These are phyloP conservation scores for Leucania comma DNA, from an alignment of 2,888 invertebrate genomes.

Conservation along the genomic window DNA sequence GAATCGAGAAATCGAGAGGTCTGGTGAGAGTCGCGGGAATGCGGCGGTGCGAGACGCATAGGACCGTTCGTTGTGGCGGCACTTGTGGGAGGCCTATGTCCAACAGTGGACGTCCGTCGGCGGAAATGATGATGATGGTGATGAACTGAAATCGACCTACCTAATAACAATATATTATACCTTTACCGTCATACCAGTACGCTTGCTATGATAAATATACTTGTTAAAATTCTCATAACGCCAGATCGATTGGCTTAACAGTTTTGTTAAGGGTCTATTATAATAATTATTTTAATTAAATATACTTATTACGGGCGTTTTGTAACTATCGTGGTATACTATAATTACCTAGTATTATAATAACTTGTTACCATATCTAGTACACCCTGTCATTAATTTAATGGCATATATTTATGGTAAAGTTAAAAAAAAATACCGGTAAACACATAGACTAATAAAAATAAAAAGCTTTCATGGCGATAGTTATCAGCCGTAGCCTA, in stretches of 20 bases:
- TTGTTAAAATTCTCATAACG: background rate
- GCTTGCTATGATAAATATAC: background rate
- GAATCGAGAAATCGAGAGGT: no score
- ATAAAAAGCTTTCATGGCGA: background rate
- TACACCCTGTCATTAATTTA: constrained; percentile 19
- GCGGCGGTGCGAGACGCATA: no score
- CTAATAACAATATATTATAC: background rate
- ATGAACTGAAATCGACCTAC: no score
- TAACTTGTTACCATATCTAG: constrained; percentile 14
- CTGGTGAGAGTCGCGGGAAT: no score
- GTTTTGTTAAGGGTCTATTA: constrained; percentile 9
- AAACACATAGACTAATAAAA: background rate
- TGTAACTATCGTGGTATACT: constrained; percentile 8
- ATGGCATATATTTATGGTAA: constrained; percentile 1
- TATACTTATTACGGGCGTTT: background rate
- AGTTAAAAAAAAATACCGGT: constrained; percentile 6
- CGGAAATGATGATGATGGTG: no score
- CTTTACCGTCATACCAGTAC: background rate
- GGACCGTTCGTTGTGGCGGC: no score
- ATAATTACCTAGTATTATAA: constrained; percentile 16
- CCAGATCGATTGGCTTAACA: constrained; percentile 7
- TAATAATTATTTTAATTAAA: constrained; percentile 18
- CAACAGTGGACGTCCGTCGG: no score
- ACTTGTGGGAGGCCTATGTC: no score
- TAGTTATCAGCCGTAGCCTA: background rate